phyloP scores from a whole-genome alignment of 2,113 vertebrate genomes.

The Sisor rabdophorus region DNA sequence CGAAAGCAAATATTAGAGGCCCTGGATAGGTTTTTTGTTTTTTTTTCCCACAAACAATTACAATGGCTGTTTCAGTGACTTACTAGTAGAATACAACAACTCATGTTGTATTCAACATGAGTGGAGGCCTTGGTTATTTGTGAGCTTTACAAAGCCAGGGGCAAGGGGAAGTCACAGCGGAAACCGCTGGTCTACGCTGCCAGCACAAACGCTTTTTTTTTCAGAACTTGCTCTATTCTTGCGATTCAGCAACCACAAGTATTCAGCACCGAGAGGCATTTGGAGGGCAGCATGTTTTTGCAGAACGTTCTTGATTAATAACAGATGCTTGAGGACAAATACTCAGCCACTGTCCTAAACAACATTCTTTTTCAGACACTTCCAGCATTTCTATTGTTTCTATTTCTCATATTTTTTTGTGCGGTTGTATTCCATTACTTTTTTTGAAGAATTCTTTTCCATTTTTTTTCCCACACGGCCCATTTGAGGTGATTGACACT shows the following conservation, averaged over 20 bases:
- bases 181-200: conserved; percentile 46
- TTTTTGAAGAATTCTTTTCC: neutral
- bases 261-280: conserved; percentile 53
- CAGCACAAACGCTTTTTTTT: conserved; percentile 35
- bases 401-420: conserved; percentile 2
- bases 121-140: conserved; percentile 53
- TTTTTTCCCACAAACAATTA: conserved; percentile 50
- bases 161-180: conserved; percentile 53
- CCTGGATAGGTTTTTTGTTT: conserved; percentile 3
- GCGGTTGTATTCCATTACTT: conserved; percentile 4
- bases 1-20: neutral
- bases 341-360: conserved; percentile 26
- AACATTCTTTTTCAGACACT: neutral
- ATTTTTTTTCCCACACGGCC: conserved; percentile 1
- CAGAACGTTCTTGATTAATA: conserved; percentile 41
- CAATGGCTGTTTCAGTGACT: conserved; percentile 39
- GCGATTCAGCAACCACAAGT: conserved; percentile 51
- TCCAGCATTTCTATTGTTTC: neutral
- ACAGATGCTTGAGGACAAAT: conserved; percentile 46
- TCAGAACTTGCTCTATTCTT: conserved; percentile 31
- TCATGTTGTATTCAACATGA: too few species aligned
- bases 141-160: conserved; percentile 64
- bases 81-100: conserved; percentile 49
- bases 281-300: conserved; percentile 39
- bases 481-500: conserved; percentile 27